A percentile compares a stretch with the other conserved stretches of the same genome.
Evolutionary conservation across 2,113 vertebrate species (phyloP).

Genomic region (Thalassoma bifasciatum): DNA sequence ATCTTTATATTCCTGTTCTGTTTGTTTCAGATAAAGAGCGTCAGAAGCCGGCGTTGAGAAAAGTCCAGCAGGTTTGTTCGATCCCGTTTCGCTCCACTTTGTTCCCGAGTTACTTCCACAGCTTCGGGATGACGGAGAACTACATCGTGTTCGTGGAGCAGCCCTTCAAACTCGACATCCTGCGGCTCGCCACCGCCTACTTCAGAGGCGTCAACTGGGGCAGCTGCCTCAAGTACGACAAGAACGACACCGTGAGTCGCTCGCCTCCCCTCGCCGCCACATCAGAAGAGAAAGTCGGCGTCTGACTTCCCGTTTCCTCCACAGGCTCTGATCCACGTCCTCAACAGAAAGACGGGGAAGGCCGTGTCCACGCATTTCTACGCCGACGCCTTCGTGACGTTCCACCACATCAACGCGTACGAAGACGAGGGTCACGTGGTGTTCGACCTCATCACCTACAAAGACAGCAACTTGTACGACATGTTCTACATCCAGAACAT

Average conservation of each 20-base stretch:
- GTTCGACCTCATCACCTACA: slow-evolving; percentile 89
- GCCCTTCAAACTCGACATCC: slow-evolving; percentile 90
- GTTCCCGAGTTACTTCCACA: slow-evolving; percentile 94
- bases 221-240: slow-evolving; percentile 86
- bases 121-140: slow-evolving; percentile 92
- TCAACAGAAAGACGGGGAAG: slow-evolving; percentile 88
- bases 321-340: slow-evolving; percentile 91
- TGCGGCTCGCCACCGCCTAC: slow-evolving; percentile 91
- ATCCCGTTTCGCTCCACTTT: slow-evolving; percentile 86
- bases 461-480: slow-evolving; percentile 88
- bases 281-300: too few species aligned
- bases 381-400: slow-evolving; percentile 87
- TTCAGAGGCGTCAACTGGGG: slow-evolving; percentile 90
- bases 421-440: slow-evolving; percentile 88
- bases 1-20: too few species aligned
- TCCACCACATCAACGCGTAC: slow-evolving; percentile 94
- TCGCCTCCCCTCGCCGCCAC: accelerated
- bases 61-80: slow-evolving; percentile 86
- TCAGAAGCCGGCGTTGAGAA: slow-evolving; percentile 75
- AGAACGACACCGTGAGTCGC: slow-evolving; percentile 86
- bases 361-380: slow-evolving; percentile 81
- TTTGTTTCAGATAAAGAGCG: slow-evolving; percentile 67
- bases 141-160: slow-evolving; percentile 94
- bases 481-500: slow-evolving; percentile 92
- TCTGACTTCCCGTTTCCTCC: not conserved